Evolutionary conservation across 2,888 invertebrate genomes (phyloP).

Genomic region (Platycheirus albimanus): DNA sequence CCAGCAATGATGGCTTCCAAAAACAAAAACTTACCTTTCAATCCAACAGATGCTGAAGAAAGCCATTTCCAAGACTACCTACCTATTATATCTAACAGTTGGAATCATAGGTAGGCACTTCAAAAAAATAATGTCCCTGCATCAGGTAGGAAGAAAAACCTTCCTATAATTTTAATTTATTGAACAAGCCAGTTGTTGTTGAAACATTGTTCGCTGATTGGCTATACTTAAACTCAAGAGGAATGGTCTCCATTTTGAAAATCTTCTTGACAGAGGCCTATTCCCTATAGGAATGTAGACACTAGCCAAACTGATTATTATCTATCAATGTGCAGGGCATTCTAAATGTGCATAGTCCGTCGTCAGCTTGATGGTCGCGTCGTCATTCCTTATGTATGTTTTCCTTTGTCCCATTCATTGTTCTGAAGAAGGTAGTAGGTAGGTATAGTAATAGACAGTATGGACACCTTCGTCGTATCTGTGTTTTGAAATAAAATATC

Average conservation of each 20-base stretch:
- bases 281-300: no score
- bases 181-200: no score
- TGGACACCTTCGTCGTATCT: conserved; percentile 44
- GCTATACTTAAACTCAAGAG: neutral
- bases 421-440: conserved; percentile 4
- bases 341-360: conserved; percentile 32
- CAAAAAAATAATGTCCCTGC: neutral
- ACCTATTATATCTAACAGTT: no score
- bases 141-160: no score
- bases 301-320: neutral
- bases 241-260: conserved; percentile 13
- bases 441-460: conserved; percentile 39
- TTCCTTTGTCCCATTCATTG: conserved; percentile 32
- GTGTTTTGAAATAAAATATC: conserved; percentile 82
- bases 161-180: no score
- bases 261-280: neutral
- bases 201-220: neutral
- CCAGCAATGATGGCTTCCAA: no score
- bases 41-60: no score
- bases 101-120: no score
- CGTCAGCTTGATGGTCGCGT: conserved; percentile 10
- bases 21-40: no score
- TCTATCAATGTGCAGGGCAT: conserved; percentile 42
- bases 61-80: no score
- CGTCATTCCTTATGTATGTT: conserved; percentile 5